phyloP scores from a whole-genome alignment of 2,888 invertebrate species.

The Cryptus viduatorius region DNA sequence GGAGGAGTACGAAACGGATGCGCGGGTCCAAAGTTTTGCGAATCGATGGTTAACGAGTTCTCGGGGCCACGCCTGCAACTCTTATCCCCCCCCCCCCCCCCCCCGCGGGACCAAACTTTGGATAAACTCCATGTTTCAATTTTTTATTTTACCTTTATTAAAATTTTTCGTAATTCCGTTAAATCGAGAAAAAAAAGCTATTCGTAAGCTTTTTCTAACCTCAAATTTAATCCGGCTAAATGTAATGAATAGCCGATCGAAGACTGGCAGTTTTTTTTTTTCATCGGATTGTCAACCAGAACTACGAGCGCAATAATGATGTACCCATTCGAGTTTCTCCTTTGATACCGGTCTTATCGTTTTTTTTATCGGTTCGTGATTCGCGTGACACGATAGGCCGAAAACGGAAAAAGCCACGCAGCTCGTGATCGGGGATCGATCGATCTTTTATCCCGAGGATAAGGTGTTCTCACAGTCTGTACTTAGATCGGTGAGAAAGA shows the following conservation, averaged over 20 bases:
- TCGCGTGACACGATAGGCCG: slow-evolving; percentile 2
- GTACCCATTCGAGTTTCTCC: neutral
- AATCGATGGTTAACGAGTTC: slow-evolving; percentile 77
- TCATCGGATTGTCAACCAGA: neutral
- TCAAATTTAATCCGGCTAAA: neutral
- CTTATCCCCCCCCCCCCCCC: neutral
- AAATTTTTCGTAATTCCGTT: neutral
- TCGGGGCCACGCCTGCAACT: slow-evolving; percentile 65
- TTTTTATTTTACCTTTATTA: neutral
- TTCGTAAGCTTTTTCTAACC: neutral
- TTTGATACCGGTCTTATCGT: neutral
- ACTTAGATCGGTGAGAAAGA: neutral
- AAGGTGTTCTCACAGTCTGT: neutral
- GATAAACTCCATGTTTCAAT: neutral
- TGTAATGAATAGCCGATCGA: neutral
- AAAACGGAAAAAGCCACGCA: neutral
- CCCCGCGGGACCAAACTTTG: neutral
- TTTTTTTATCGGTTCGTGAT: neutral
- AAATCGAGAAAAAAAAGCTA: too few species aligned
- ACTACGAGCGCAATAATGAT: neutral
- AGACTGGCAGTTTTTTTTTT: neutral
- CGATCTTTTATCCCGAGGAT: slow-evolving; percentile 17
- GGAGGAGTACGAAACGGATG: slow-evolving; percentile 34
- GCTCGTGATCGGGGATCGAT: neutral
- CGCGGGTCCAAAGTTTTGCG: slow-evolving; percentile 75